Percentiles rank a stretch among this genome's conserved stretches.
Conservation (phyloP, 2,113 vertebrate species). For the Aleadryas rufinucha region DNA sequence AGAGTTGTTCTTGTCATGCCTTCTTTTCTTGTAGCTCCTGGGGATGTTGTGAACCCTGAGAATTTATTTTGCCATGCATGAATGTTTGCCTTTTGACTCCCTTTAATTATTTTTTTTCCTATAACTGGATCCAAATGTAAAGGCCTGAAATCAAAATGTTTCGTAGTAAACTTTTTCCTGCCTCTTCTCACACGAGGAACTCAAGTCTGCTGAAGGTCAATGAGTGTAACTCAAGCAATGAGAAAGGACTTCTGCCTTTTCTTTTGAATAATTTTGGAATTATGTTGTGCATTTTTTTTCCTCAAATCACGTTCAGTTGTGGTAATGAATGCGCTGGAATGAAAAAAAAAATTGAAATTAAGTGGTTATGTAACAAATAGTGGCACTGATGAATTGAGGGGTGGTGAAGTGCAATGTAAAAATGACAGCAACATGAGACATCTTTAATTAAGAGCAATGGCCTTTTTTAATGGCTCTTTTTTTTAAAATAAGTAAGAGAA, state of each 20-base stretch:
- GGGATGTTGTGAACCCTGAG: neutral
- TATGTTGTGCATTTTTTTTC: fast-evolving
- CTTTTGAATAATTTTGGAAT: neutral
- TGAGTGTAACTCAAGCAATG: neutral
- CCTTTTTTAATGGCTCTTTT: neutral
- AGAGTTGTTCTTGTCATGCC: neutral
- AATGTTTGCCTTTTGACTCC: neutral
- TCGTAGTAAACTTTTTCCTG: neutral
- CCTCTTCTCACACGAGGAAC: neutral
- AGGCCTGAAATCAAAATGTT: neutral
- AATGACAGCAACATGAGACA: neutral
- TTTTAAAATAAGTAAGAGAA: neutral
- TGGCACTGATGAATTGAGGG: neutral
- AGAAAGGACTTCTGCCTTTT: neutral
- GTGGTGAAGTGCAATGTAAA: neutral
- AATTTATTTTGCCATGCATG: neutral
- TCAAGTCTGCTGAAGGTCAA: neutral
- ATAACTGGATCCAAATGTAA: neutral
- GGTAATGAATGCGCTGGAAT: neutral
- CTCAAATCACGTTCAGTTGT: neutral
- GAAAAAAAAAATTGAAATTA: neutral
- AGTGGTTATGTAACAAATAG: neutral
- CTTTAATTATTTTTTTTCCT: neutral
- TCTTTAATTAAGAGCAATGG: neutral
- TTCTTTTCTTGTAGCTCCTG: neutral